Base-by-base conservation (phyloP, 1,140 invertebrate species). In the Delia radicum region DNA sequence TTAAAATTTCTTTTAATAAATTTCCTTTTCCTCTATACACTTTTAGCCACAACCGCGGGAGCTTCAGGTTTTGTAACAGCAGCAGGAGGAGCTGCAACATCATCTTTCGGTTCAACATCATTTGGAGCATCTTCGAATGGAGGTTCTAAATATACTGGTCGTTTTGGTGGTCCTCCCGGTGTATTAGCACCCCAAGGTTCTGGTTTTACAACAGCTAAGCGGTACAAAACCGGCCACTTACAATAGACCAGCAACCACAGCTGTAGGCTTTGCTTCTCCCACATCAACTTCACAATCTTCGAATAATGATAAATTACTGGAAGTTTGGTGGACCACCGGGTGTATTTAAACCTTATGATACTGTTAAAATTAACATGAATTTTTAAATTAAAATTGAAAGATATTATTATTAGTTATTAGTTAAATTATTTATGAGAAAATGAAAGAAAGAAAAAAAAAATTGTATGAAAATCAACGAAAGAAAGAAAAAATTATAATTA, bases 281-380 rank as follows among this genome's bases (percentile, higher is more conserved):
- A n/a, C n/a, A n/a, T 29, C 75, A 72, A 31, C 76, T 24, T 24
- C 76, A 74, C 63, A 75, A 27, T 7, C 8, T 13, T 33, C 55
- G 1, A 63, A 73, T 27, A n/a, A 24, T 21, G 61, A 74, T 29
- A 77, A 77, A 55, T 79, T 76, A 27, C 28, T 81, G 74, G 6
- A 79, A 81, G 26, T 86, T 86, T 37, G 84, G 84, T 1, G 84
- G 84, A 8, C 84, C 84, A n/a, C 84, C 84, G 5, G 84, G 84
- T 46, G 76, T 86, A 6, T 77, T 85, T 7, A 78, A 78, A 29
- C 84, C 84, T 42, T 86, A 80, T 77, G 84, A 86, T 77, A 83
- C 82, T 71, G 80, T 80, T 31, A 76, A 76, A 73, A 55, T 24
- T 29, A n/a, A 63, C 21, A 27, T 27, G 8, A 15, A 27, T 27